These are phyloP conservation scores for Tromatobia lineatoria DNA, from an alignment of 2,888 invertebrate genomes.

Conservation along the genomic window DNA sequence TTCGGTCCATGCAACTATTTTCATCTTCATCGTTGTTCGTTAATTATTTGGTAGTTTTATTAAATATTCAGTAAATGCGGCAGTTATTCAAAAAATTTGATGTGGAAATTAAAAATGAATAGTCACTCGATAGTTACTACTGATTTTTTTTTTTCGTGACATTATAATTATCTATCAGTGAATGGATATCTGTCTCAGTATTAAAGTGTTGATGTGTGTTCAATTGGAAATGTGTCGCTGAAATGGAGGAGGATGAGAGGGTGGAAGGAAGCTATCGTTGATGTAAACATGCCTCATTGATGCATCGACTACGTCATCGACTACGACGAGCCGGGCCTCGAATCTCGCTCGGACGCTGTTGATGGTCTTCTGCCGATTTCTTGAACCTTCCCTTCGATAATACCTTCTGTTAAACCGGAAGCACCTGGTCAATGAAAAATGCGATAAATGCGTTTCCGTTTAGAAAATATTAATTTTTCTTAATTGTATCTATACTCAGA, in stretches of 20 bases:
- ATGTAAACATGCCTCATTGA: background rate
- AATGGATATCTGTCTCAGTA: too few relatives aligned
- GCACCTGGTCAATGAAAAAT: background rate
- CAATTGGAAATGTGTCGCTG: background rate
- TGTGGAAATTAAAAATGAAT: too few relatives aligned
- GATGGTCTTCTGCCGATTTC: background rate
- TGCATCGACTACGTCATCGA: background rate
- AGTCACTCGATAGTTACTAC: too few relatives aligned
- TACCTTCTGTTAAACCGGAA: background rate
- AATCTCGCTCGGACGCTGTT: background rate
- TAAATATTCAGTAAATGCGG: too few relatives aligned
- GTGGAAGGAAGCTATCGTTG: background rate
- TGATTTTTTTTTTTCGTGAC: too few relatives aligned
- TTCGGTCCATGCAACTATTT: too few relatives aligned
- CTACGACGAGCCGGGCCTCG: constrained; percentile 1
- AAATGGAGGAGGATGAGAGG: constrained; percentile 12
- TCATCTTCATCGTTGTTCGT: too few relatives aligned
- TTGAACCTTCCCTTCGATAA: constrained; percentile 6
- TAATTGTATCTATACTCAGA: too few relatives aligned
- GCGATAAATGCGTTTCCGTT: background rate
- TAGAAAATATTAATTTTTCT: background rate
- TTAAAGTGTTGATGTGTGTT: background rate
- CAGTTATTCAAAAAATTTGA: too few relatives aligned
- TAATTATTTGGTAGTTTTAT: too few relatives aligned
- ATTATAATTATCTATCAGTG: too few relatives aligned